phyloP scores from a whole-genome alignment of 2,888 invertebrate species.

The Isotomurus palustris region DNA sequence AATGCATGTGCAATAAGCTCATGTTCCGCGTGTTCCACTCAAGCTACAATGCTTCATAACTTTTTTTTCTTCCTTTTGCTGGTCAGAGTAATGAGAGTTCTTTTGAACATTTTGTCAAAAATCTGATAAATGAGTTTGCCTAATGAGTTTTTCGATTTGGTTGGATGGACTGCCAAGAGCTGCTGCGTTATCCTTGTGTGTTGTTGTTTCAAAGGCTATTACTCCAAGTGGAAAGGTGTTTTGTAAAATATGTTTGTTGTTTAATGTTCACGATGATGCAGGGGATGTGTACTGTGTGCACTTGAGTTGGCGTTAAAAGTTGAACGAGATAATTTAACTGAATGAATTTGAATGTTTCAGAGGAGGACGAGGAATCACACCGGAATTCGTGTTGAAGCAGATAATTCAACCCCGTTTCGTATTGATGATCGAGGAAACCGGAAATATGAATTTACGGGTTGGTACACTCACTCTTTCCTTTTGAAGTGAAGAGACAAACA shows the following conservation, averaged over 20 bases:
- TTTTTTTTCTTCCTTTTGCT: background rate
- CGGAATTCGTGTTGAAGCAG: conserved; percentile 55
- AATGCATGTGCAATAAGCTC: no score
- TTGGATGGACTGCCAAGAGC: background rate
- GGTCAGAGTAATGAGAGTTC: background rate
- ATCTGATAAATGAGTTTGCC: conserved; percentile 13
- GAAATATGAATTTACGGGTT: conserved; percentile 56
- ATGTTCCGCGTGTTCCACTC: no score
- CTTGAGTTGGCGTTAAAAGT: background rate
- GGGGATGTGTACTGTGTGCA: background rate
- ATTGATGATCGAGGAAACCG: conserved; percentile 58
- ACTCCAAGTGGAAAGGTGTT: background rate
- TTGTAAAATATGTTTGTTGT: background rate
- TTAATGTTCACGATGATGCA: background rate
- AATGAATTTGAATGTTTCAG: conserved; percentile 13
- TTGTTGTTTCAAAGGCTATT: background rate
- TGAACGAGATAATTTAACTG: background rate
- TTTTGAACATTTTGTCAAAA: conserved; percentile 12
- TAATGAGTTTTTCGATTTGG: conserved; percentile 25
- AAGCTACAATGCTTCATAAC: background rate
- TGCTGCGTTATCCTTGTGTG: background rate
- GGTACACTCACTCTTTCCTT: no score
- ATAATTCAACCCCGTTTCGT: conserved; percentile 57
- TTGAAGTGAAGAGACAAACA: no score
- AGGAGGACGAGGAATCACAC: conserved; percentile 43